Evolutionary conservation across 2,797 vertebrate species (phyloP).

Genomic region (Otolemur crassicaudatus): DNA sequence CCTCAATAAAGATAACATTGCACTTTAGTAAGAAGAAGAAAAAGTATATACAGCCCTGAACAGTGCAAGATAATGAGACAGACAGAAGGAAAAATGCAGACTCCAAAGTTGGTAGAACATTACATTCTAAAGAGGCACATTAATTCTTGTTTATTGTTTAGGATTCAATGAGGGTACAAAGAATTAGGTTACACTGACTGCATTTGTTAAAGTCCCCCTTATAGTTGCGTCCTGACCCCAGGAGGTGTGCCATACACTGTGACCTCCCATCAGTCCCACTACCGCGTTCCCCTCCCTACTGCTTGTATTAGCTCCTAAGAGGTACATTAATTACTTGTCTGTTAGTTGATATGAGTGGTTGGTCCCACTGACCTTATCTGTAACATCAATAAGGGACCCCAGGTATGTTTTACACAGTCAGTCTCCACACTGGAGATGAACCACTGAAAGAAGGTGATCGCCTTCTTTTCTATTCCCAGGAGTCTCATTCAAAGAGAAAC

Average conservation of each 20-base stretch:
- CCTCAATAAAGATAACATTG: neutral
- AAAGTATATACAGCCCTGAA: neutral
- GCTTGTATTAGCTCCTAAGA: neutral
- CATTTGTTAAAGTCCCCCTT: too few species aligned
- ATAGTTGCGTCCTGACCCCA: too few species aligned
- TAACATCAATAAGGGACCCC: neutral
- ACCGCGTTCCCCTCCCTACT: too few species aligned
- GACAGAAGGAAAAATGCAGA: neutral
- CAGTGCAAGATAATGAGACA: neutral
- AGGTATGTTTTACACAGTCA: neutral
- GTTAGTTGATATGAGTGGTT: neutral
- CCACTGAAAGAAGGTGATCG: neutral
- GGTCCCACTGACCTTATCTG: neutral
- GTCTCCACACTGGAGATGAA: neutral
- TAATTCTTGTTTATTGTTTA: neutral
- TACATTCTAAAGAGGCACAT: neutral
- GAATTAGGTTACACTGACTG: too few species aligned
- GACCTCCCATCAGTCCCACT: too few species aligned
- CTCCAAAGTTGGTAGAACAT: neutral
- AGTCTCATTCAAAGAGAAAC: constrained; percentile 36
- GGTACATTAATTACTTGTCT: neutral
- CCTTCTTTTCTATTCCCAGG: neutral
- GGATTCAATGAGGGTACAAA: too few species aligned
- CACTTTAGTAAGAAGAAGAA: neutral
- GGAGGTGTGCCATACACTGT: too few species aligned